phyloP scores from a whole-genome alignment of 1,140 invertebrate species.

The Drosophila cardini region DNA sequence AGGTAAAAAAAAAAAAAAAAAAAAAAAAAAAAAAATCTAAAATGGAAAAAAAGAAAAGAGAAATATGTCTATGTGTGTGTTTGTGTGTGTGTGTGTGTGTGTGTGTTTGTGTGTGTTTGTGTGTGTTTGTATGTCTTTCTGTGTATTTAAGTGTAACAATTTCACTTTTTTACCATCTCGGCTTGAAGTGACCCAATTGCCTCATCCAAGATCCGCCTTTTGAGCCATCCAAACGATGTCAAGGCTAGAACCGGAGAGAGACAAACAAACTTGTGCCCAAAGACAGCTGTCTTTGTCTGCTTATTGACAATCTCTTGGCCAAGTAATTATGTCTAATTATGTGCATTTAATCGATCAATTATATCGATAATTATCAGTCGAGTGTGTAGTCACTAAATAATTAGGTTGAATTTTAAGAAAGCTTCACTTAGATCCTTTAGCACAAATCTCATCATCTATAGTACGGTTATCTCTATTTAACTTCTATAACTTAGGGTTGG shows the following conservation, averaged over 20 bases:
- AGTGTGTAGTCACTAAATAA: not conserved
- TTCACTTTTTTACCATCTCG: slow-evolving; percentile 67
- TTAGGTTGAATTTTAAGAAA: not conserved
- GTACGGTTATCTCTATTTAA: too few species aligned
- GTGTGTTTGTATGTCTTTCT: too few species aligned
- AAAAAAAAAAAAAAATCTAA: slow-evolving; percentile 22
- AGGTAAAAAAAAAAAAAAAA: slow-evolving; percentile 44
- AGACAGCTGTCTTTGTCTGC: slow-evolving; percentile 4
- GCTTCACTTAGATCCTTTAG: not conserved
- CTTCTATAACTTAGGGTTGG: too few species aligned
- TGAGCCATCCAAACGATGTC: slow-evolving; percentile 55
- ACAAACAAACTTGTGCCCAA: not conserved
- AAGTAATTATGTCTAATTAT: slow-evolving; percentile 31
- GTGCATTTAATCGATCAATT: slow-evolving; percentile 29
- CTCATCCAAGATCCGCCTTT: slow-evolving; percentile 65
- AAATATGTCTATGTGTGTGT: not conserved
- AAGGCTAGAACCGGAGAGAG: slow-evolving; percentile 63
- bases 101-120: too few species aligned
- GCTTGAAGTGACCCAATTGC: slow-evolving; percentile 67
- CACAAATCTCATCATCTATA: not conserved
- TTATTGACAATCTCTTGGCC: slow-evolving; percentile 18
- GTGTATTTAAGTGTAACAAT: slow-evolving; percentile 63
- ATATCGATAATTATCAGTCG: slow-evolving; percentile 7
- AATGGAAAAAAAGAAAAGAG: slow-evolving; percentile 11
- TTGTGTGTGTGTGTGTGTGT: not conserved